Conservation (phyloP, 1,140 invertebrate genomes). For the Euwallacea similis region DNA sequence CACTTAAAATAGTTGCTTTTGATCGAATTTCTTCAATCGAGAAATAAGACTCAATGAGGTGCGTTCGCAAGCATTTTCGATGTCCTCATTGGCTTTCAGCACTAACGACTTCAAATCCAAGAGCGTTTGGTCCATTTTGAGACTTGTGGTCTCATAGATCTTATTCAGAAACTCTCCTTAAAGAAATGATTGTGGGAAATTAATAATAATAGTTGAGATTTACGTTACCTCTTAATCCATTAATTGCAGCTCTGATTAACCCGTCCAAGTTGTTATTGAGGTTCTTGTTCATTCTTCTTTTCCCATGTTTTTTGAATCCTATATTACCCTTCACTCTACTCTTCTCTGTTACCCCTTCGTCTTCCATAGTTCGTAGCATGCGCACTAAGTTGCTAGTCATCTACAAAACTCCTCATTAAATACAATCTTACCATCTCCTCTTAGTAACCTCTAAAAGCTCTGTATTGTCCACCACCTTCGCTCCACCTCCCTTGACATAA, state of each 20-base stretch:
- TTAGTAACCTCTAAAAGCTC: conserved; percentile 1
- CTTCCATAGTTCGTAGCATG: too few relatives aligned
- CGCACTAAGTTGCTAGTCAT: too few relatives aligned
- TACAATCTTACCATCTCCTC: too few relatives aligned
- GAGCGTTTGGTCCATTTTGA: neutral
- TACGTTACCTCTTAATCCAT: neutral
- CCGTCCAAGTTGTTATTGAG: neutral
- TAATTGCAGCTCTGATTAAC: neutral
- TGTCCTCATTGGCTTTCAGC: neutral
- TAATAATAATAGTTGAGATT: too few relatives aligned
- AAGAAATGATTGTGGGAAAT: neutral
- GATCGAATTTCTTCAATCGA: too few relatives aligned
- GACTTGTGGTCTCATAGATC: neutral
- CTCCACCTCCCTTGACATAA: neutral
- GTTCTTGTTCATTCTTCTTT: too few relatives aligned
- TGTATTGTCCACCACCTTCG: neutral
- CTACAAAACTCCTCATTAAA: too few relatives aligned
- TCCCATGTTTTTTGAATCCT: too few relatives aligned
- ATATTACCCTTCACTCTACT: too few relatives aligned
- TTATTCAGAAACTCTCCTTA: neutral
- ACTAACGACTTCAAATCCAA: neutral
- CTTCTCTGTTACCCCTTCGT: too few relatives aligned
- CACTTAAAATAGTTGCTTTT: too few relatives aligned
- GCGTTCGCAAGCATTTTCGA: neutral
- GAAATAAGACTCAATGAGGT: too few relatives aligned